Evolutionary conservation across 1,140 invertebrate genomes (phyloP).

Genomic region (Agrypnia vestita): DNA sequence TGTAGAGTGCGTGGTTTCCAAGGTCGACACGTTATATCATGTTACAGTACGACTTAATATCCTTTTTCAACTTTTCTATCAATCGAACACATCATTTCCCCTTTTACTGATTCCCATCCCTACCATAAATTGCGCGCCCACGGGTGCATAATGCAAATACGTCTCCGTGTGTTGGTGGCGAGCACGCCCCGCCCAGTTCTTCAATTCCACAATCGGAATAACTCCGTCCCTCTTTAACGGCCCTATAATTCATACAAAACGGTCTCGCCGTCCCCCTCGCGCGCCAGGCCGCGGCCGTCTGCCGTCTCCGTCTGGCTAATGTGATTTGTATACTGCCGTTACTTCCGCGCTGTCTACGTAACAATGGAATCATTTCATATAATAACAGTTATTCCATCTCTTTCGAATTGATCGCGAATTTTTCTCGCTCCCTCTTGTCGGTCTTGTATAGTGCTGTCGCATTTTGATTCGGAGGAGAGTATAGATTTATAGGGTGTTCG

Average conservation of each 20-base stretch:
- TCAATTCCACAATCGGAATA: conserved; percentile 20
- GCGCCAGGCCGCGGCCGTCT: background rate
- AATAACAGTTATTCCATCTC: conserved; percentile 39
- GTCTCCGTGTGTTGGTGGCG: background rate
- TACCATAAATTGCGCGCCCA: conserved; percentile 8
- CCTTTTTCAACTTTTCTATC: no score
- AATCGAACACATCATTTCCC: background rate
- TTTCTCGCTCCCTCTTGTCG: background rate
- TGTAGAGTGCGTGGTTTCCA: no score
- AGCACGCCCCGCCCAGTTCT: conserved; percentile 1
- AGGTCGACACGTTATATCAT: no score
- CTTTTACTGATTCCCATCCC: background rate
- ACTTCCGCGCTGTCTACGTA: conserved; percentile 8
- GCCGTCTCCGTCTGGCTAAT: background rate
- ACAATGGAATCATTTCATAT: conserved; percentile 40
- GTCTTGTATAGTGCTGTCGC: background rate
- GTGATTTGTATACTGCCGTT: conserved; percentile 21
- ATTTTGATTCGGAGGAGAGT: background rate
- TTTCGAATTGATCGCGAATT: conserved; percentile 29
- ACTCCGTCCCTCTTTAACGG: conserved; percentile 16
- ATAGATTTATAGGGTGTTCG: background rate
- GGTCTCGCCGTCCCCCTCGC: background rate
- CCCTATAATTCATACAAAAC: conserved; percentile 34
- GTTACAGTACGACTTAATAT: no score
- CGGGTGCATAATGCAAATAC: conserved; percentile 24